Base-by-base conservation (phyloP, 2,113 vertebrate species). In the Agelaius tricolor region DNA sequence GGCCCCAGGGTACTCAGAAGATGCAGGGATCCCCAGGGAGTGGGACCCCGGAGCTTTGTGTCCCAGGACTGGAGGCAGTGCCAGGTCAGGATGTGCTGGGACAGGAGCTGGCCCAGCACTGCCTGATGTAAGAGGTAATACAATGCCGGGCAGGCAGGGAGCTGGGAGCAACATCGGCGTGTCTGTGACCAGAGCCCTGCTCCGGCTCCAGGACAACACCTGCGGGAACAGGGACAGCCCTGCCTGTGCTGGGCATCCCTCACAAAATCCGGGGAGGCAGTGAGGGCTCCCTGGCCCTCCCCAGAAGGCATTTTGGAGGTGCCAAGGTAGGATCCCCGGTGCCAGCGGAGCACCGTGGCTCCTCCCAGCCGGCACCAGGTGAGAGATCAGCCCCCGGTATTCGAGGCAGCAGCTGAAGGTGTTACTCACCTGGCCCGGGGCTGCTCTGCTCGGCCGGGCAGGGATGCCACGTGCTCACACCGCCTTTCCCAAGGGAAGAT, bases 91-190 rank as follows among this genome's bases (percentile, higher is more conserved):
- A 6, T 1, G 2, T 22, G 22, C 7, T 62, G 78, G 82, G 54
- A 84, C 21, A 49, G 79, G 43, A 92, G 80, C 51, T 9, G 58
- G 79, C 85, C 78, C 65, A 8, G 43, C 0, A 0, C 37, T 67
- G 35, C 58, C 59, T 96, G 91, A 91, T 1, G 43, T 89, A 84
- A 95, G 68, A 51, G 80, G 55, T 92, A 94, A 94, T 54, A 96
- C 91, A 91, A 92, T 59, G 26, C 88, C 2, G 3, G 0, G 20
- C 31, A 1, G 91, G 83, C 86, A 91, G 65, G 37, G 43, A 84
- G 89, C 58, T 3, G 46, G 63, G 47, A 72, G 81, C 63, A 78
- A 31, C 52, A 28, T 3, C 3, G 0, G 39, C 3, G 0, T 15
- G 58, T 63, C 81, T 87, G 86, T 74, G 91, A 71, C 10, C 4